Percentiles rank a stretch among this genome's conserved stretches.
phyloP scores from a whole-genome alignment of 2,113 vertebrate species.

The Empidonax alnorum region DNA sequence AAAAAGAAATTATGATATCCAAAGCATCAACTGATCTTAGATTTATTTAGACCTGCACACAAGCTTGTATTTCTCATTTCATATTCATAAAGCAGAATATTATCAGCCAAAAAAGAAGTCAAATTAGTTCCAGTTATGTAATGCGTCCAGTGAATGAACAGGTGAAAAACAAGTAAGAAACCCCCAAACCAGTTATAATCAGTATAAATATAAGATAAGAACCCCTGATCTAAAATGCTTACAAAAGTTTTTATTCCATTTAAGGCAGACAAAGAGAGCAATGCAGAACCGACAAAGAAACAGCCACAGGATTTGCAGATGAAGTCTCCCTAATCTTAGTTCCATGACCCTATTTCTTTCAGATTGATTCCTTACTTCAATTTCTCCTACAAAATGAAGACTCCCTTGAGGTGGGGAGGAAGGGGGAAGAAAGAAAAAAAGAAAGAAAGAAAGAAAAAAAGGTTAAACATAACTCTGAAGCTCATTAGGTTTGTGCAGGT shows the following conservation, averaged over 20 bases:
- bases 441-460: background rate
- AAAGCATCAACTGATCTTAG: background rate
- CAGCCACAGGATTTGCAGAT: background rate
- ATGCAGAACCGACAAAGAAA: background rate
- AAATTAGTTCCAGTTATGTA: background rate
- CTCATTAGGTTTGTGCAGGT: background rate
- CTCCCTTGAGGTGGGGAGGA: background rate
- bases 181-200: background rate
- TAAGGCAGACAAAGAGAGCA: background rate
- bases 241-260: background rate
- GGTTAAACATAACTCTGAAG: background rate
- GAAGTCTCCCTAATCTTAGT: background rate
- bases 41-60: background rate
- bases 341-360: background rate
- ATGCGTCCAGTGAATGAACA: background rate
- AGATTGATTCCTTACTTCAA: background rate
- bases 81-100: background rate
- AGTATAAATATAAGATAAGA: background rate
- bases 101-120: background rate
- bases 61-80: background rate
- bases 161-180: background rate
- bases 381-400: background rate
- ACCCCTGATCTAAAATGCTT: background rate
- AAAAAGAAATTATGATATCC: background rate
- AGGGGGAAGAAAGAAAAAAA: rapidly evolving